Percentiles rank a stretch among this genome's conserved stretches.
Conservation (phyloP, 2,113 vertebrate genomes). For the Brienomyrus brachyistius region DNA sequence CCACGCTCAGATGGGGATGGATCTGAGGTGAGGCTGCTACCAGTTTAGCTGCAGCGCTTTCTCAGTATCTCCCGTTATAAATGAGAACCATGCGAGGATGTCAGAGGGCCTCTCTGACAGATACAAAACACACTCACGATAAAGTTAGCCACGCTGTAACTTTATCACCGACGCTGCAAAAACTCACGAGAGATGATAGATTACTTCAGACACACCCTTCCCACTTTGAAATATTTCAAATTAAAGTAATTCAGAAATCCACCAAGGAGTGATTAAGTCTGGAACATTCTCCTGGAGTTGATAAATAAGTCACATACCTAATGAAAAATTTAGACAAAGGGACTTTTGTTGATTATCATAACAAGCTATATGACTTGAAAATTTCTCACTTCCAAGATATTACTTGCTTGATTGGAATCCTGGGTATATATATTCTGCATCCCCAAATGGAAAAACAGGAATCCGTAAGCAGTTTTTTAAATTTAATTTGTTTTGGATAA, state of each 20-base stretch:
- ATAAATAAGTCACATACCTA: background rate
- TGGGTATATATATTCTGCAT: background rate
- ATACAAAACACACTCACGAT: background rate
- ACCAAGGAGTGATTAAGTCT: background rate
- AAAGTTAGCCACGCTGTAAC: background rate
- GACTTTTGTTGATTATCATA: background rate
- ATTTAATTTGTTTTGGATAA: background rate
- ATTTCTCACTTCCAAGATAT: background rate
- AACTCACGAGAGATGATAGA: background rate
- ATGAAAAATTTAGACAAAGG: background rate
- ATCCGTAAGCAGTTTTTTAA: background rate
- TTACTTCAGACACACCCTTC: background rate
- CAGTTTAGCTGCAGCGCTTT: background rate
- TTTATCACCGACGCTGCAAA: background rate
- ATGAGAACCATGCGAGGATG: background rate
- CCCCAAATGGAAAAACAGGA: background rate
- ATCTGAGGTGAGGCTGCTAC: background rate
- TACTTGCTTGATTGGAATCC: background rate
- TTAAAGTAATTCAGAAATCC: background rate
- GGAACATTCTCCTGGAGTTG: background rate
- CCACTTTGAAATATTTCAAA: background rate
- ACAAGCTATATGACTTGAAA: background rate
- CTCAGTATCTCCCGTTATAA: background rate
- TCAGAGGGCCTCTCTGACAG: background rate
- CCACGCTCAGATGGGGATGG: background rate